Base-by-base conservation (phyloP, 2,888 invertebrate genomes). In the Endotricha flammealis region DNA sequence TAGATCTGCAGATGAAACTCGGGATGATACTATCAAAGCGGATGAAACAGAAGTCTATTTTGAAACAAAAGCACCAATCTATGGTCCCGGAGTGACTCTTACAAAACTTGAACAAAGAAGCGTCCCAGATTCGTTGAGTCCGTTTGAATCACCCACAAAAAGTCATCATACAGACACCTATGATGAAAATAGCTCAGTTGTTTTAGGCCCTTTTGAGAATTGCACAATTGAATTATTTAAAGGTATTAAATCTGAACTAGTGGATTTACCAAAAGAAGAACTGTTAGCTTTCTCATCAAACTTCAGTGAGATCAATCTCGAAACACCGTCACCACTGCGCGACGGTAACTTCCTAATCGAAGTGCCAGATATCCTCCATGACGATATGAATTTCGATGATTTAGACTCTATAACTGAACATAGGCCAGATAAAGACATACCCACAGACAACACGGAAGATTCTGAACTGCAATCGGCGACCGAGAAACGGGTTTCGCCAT, bases 181-280 rank as follows among this genome's bases (percentile, higher is more conserved):
- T 42, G 80, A 85, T 29, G 83, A 83, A 55, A 80, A 87, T 54
- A 83, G 86, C 38, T 86, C 86, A n/a, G 89, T 90, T 3, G 88
- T 90, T 7, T 50, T 90, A 23, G 90, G 90, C 1, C 87, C 90
- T 0, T 89, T 88, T 48, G 89, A 89, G 46, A 88, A 88, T 50
- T 88, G 85, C 49, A 76, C 87, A 0, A 59, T 88, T 22, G 89
- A 89, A 39, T 64, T 82, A 20, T 88, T 80, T 53, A 88, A 83
- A 51, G 85, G 81, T 1, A 53, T 80, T 1, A 89, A 89, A 63
- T 77, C 88, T 1, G 82, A 88, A 25, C 56, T 76, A 20, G 63
- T 70, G 0, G 86, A 86, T 23, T 45, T 83, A 12, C 81, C 81
- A 0, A 81, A 79, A 47, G 87, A 87, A 50, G 88, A 88, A 50